Conservation (phyloP, 35 echinoderm and acorn worm genomes). For the Eucidaris tribuloides region DNA sequence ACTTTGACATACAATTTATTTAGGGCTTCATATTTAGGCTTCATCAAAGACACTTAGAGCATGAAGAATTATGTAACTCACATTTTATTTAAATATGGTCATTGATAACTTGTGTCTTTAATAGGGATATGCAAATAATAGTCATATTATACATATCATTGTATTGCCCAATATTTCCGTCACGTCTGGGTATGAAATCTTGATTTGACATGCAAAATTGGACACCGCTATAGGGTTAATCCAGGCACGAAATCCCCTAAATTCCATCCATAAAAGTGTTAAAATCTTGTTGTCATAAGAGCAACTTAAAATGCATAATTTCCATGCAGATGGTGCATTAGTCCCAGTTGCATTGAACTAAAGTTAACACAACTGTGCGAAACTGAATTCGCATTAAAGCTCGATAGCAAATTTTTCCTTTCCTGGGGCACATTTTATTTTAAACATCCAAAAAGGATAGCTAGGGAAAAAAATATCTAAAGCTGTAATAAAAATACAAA, state of each 20-base stretch:
- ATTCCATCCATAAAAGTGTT: no score
- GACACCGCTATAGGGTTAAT: neutral
- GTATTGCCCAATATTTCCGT: neutral
- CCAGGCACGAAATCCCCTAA: neutral
- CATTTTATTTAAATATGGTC: no score
- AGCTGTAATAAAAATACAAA: neutral
- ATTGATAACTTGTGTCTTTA: no score
- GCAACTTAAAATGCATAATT: neutral
- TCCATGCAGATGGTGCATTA: neutral
- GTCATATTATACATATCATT: neutral
- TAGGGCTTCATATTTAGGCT: no score
- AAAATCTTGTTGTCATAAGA: no score
- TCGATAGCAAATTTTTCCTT: neutral
- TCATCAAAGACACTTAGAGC: no score
- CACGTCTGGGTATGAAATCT: neutral
- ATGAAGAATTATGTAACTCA: no score
- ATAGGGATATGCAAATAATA: no score
- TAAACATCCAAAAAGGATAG: neutral
- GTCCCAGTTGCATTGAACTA: neutral
- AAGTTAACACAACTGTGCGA: constrained; percentile 27
- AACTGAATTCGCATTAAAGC: constrained; percentile 25
- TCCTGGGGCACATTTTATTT: neutral
- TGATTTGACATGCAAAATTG: neutral
- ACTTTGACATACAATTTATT: no score
- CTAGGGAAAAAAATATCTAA: neutral